phyloP scores from a whole-genome alignment of 2,888 invertebrate species.

The Uloborus plumipes region DNA sequence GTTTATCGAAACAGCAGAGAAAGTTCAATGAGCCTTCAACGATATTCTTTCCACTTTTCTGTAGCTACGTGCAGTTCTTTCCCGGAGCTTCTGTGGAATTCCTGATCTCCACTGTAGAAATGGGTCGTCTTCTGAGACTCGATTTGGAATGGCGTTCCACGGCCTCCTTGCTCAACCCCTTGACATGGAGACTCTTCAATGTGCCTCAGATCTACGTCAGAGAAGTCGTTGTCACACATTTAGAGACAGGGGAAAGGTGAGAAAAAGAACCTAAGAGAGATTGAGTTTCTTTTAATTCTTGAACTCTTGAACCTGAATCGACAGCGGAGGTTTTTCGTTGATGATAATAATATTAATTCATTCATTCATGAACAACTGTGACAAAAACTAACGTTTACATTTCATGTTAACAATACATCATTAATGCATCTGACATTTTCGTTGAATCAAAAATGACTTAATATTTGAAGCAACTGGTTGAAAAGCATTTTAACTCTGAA shows the following conservation, averaged over 20 bases:
- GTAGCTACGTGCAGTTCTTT: slow-evolving; percentile 38
- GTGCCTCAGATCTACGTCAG: slow-evolving; percentile 44
- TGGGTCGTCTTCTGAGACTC: slow-evolving; percentile 65
- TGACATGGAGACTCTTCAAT: slow-evolving; percentile 62
- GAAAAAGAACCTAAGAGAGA: not conserved
- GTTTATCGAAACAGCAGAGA: not conserved
- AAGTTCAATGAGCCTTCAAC: not conserved
- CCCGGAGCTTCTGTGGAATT: slow-evolving; percentile 57
- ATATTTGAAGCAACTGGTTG: too few species aligned
- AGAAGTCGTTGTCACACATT: slow-evolving; percentile 53
- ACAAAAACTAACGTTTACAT: too few species aligned
- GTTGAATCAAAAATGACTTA: too few species aligned
- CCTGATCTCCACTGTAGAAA: slow-evolving; percentile 51
- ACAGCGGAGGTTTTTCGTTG: too few species aligned
- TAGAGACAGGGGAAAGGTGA: slow-evolving; percentile 60
- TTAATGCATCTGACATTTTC: too few species aligned
- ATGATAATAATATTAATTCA: too few species aligned
- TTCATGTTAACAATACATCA: too few species aligned
- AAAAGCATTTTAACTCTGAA: too few species aligned
- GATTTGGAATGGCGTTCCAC: slow-evolving; percentile 65
- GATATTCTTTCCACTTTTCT: not conserved
- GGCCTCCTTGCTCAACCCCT: slow-evolving; percentile 56
- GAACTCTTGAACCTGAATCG: too few species aligned
- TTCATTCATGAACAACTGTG: too few species aligned
- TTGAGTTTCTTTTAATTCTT: too few species aligned